Evolutionary conservation across 2,113 vertebrate genomes (phyloP), one percentile per base, ranked within the genome.

Genomic region (Gavialis gangeticus): DNA sequence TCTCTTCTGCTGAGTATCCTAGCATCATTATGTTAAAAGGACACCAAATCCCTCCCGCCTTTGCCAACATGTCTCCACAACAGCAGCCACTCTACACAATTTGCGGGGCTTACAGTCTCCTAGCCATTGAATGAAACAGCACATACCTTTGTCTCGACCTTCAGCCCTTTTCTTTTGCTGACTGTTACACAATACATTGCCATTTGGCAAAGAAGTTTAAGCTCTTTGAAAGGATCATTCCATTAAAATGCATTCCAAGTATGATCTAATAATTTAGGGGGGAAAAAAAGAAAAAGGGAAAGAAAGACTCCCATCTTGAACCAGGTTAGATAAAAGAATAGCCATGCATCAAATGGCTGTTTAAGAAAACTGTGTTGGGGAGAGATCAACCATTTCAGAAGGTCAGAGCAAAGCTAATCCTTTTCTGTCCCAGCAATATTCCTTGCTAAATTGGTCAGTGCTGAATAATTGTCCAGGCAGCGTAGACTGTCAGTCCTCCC

Each of bases 381-480:
- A 87, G 67, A 94, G 5, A 30, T 34, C 83, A 85, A 56, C 37
- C 92, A 82, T 93, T 73, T 25, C 46, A 22, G 12, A 73, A 37
- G 24, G 22, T 5, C 30, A 73, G 59, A 91, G 88, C 83, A 85
- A 87, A 28, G 21, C 82, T 75, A 11, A 84, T 84, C 4, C n/a
- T 77, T 3, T 95, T 79, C 88, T 90, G 87, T 96, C 90, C 73
- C 92, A 75, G 92, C 93, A 87, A 46, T 73, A 73, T 46, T 37
- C 46, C 18, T 81, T 85, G 59, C 28, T 73, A 85, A 27, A 63
- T 63, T 46, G 18, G 22, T 85, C 63, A 67, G 88, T 67, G 78
- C 17, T 75, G 16, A 71, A 12, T 79, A 27, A 83, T 56, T 63
- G 59, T 4, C 75, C 67, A 12, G 58, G 6, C 46, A 80, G 66